Percentiles rank a stretch among this genome's conserved stretches.
Conservation (phyloP, 1,140 invertebrate species). For the Gyrodactylus salaris region DNA sequence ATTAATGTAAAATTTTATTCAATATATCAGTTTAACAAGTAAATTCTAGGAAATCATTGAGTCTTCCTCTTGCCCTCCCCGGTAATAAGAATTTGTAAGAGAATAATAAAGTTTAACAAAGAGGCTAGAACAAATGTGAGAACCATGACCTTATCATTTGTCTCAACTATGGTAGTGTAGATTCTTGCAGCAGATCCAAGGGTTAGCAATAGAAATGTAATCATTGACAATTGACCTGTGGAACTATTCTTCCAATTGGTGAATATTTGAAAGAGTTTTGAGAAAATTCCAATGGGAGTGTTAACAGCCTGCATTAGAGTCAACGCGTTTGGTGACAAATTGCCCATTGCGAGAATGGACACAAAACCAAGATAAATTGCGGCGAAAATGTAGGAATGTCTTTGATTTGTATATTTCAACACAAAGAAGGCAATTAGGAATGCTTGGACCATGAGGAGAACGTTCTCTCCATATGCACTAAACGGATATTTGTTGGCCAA, state of each 20-base stretch:
- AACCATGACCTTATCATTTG: conserved; percentile 2
- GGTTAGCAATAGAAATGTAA: conserved; percentile 1
- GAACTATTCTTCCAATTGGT: background rate
- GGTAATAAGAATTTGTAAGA: background rate
- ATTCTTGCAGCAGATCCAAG: conserved; percentile 5
- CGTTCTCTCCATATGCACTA: conserved; percentile 3
- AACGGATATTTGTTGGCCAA: background rate
- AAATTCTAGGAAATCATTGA: no score
- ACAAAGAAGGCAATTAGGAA: background rate
- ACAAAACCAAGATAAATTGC: background rate
- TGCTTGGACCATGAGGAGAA: background rate
- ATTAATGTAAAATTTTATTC: no score
- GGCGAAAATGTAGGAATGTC: background rate
- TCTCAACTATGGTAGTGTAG: conserved; percentile 6
- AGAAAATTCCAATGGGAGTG: conserved; percentile 1
- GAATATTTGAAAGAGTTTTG: conserved; percentile 1
- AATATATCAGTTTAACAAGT: no score
- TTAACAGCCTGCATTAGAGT: background rate
- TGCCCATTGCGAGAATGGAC: background rate
- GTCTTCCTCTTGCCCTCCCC: no score
- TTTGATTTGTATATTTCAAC: background rate
- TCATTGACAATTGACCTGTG: conserved; percentile 6
- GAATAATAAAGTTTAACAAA: background rate
- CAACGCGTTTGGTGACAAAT: background rate
- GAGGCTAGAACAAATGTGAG: background rate